Evolutionary conservation across 53 echinoderm and acorn worm genomes (phyloP).

Genomic region (Holothuria leucospilota): DNA sequence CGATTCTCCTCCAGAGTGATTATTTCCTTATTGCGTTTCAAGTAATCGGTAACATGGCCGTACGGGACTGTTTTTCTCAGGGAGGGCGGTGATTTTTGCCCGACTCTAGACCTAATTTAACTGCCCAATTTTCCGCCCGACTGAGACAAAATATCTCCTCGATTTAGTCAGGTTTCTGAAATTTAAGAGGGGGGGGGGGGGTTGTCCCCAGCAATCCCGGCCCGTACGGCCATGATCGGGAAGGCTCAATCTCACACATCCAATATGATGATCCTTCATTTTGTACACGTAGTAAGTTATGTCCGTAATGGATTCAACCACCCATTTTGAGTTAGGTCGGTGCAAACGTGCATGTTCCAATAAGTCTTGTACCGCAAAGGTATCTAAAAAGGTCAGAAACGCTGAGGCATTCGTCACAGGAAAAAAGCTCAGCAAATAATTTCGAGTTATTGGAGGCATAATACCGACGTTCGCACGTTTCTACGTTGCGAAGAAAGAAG

Average conservation of each 20-base stretch:
- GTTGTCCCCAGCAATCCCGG: too few species aligned
- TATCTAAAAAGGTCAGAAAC: slow-evolving; percentile 13
- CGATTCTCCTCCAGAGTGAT: slow-evolving; percentile 8
- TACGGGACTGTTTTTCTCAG: too few species aligned
- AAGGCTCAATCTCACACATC: slow-evolving; percentile 3
- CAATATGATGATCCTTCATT: slow-evolving; percentile 48
- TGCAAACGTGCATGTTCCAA: slow-evolving; percentile 10
- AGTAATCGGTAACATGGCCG: too few species aligned
- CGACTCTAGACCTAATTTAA: too few species aligned
- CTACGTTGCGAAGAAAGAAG: slow-evolving; percentile 54
- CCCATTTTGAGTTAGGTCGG: slow-evolving; percentile 56
- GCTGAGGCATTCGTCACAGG: background rate
- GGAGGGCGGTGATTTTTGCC: too few species aligned
- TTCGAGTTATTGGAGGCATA: slow-evolving; percentile 53
- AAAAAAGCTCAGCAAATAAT: slow-evolving; percentile 31
- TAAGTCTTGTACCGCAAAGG: background rate
- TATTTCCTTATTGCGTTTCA: slow-evolving; percentile 23
- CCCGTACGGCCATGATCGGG: too few species aligned
- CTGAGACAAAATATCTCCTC: too few species aligned
- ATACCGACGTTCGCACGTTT: slow-evolving; percentile 55
- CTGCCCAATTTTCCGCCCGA: too few species aligned
- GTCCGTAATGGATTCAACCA: slow-evolving; percentile 33
- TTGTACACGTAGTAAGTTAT: slow-evolving; percentile 48
- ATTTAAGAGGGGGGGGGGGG: too few species aligned
- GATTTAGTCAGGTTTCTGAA: too few species aligned